Evolutionary conservation across 64 coral and sea anemone genomes (phyloP).

Genomic region (Montipora sp.): DNA sequence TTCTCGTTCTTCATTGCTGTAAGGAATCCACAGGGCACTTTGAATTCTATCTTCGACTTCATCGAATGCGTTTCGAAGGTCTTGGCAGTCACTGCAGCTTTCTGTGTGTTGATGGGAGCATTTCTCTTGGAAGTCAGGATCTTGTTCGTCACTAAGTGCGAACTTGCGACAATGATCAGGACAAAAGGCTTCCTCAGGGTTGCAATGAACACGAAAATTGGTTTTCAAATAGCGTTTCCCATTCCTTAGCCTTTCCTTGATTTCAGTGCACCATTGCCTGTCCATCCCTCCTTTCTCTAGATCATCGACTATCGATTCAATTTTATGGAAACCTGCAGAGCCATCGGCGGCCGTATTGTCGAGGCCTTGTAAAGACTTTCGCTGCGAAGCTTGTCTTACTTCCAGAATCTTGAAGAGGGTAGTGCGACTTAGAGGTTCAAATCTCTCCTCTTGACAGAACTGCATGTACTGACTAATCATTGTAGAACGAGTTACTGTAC

Average conservation of each 20-base stretch:
- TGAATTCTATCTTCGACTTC: constrained; percentile 12
- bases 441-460: constrained; percentile 48
- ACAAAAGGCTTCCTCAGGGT: constrained; percentile 27
- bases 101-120: constrained; percentile 32
- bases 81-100: constrained; percentile 12
- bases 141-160: constrained; percentile 20
- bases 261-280: neutral
- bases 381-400: constrained; percentile 63
- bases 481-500: constrained; percentile 22
- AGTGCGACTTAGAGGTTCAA: constrained; percentile 42
- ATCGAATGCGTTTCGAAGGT: neutral
- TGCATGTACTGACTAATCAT: constrained; percentile 34
- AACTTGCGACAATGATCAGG: constrained; percentile 33
- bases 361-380: constrained; percentile 55
- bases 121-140: constrained; percentile 39
- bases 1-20: constrained; percentile 47
- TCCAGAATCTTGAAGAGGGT: constrained; percentile 59
- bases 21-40: neutral
- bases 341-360: constrained; percentile 70
- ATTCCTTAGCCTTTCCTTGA: constrained; percentile 31
- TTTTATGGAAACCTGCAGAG: constrained; percentile 37
- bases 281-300: constrained; percentile 49
- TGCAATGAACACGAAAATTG: constrained; percentile 22
- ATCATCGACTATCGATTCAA: constrained; percentile 22
- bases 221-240: constrained; percentile 54